Base-by-base conservation (phyloP, 1,140 invertebrate genomes). In the Drosophila subobscura region DNA sequence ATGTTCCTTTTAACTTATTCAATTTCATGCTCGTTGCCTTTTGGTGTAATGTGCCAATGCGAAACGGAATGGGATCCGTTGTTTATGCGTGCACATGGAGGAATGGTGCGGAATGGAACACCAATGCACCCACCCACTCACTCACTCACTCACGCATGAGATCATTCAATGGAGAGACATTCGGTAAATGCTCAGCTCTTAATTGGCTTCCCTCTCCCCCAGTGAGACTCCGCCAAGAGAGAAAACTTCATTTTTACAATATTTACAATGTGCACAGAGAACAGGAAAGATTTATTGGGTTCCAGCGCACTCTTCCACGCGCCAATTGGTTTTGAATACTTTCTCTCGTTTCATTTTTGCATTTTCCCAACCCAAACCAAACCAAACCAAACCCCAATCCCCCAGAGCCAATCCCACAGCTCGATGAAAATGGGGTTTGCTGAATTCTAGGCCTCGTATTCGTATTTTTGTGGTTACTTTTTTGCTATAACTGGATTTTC, bases 1-100 rank as follows among this genome's bases (percentile, higher is more conserved):
- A 70, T 67, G 67, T 76, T 77, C 60, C 79, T 74, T 86, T 86
- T 86, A 81, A 81, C 73, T 86, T 85, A 53, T 51, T 67, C 61
- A 86, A 81, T 86, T 86, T 86, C 50, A 86, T 83, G 81, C 83
- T 78, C 41, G 49, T 88, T 86, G 83, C 22, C 7, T 81, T 57
- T 70, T 44, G 45, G 49, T 51, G 47, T 52, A 55, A 49, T 16
- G 47, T 16, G 47, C 14, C 37, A 54, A 7, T 16, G 47, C 55
- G 63, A 55, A 49, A 63, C 23, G 74, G 53, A 77, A 79, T 33
- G 14, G 37, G 58, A 77, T 53, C 5, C 10, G n/a, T 23, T 14
- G 10, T 2, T 12, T 37, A 37, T 50, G 37, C 5, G 22, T 29
- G 25, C 27, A 4, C 29, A 4, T n/a, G 23, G 1, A 40, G 16